A percentile compares a stretch with the other conserved stretches of the same genome.
Conservation (phyloP, 2,888 invertebrate species). For the Panorpa germanica region DNA sequence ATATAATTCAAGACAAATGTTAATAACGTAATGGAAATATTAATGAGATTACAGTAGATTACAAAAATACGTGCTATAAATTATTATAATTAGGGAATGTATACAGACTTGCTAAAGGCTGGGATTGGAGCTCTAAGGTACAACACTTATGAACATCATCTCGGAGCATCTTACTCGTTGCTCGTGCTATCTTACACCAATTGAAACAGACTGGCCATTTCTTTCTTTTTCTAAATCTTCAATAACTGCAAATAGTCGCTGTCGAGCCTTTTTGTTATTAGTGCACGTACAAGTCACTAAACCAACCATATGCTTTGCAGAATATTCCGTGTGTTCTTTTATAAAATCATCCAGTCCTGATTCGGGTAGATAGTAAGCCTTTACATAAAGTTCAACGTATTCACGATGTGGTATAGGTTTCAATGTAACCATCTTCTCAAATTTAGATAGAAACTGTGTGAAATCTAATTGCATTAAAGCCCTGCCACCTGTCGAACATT, state of each 20-base stretch:
- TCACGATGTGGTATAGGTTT: slow-evolving; percentile 75
- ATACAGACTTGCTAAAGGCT: too few relatives aligned
- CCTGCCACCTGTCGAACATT: slow-evolving; percentile 90
- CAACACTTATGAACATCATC: too few relatives aligned
- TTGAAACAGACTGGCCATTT: too few relatives aligned
- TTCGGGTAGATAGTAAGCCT: slow-evolving; percentile 89
- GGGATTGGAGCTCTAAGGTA: too few relatives aligned
- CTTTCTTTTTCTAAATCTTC: slow-evolving; percentile 31
- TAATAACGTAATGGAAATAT: too few relatives aligned
- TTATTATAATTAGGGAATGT: too few relatives aligned
- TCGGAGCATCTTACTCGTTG: too few relatives aligned
- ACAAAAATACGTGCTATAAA: too few relatives aligned
- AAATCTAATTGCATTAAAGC: slow-evolving; percentile 97
- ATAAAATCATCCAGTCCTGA: slow-evolving; percentile 79
- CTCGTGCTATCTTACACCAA: too few relatives aligned
- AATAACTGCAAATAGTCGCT: slow-evolving; percentile 52
- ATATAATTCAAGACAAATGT: too few relatives aligned
- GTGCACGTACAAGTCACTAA: slow-evolving; percentile 75
- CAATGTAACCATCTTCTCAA: slow-evolving; percentile 68
- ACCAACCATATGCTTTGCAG: slow-evolving; percentile 66
- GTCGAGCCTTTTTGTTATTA: slow-evolving; percentile 70
- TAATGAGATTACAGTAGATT: too few relatives aligned
- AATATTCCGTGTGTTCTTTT: slow-evolving; percentile 71
- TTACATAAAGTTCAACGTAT: slow-evolving; percentile 87
- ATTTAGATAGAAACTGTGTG: slow-evolving; percentile 78